Conservation (phyloP, 2,113 vertebrate species). For the Gymnorhina tibicen region DNA sequence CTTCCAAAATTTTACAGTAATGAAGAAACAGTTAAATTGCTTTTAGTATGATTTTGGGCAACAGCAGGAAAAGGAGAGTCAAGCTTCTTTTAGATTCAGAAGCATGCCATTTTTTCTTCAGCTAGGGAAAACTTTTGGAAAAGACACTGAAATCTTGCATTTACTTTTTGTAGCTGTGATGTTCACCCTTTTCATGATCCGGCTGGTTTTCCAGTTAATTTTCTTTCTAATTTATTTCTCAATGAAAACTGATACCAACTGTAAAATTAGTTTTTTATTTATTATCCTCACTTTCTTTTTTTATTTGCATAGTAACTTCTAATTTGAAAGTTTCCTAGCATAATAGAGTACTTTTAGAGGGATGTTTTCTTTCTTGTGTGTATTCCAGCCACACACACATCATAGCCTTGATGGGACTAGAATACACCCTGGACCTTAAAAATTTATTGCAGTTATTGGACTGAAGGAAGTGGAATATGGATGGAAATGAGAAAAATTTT, state of each 20-base stretch:
- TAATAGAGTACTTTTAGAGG: background rate
- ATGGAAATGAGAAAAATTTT: background rate
- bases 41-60: background rate
- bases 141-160: background rate
- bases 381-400: background rate
- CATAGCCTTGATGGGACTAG: background rate
- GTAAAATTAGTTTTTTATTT: background rate
- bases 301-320: background rate
- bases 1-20: background rate
- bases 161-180: background rate
- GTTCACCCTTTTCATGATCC: background rate
- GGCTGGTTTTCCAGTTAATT: background rate
- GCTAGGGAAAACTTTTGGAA: background rate
- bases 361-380: background rate
- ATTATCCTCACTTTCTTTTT: background rate
- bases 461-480: background rate
- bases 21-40: background rate
- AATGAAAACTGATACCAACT: background rate
- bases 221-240: background rate
- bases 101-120: background rate
- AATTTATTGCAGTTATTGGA: background rate
- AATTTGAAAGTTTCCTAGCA: background rate
- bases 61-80: background rate
- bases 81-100: background rate
- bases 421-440: background rate